Evolutionary conservation across 2,797 vertebrate genomes (phyloP).

Genomic region (Myripristis jacobus): DNA sequence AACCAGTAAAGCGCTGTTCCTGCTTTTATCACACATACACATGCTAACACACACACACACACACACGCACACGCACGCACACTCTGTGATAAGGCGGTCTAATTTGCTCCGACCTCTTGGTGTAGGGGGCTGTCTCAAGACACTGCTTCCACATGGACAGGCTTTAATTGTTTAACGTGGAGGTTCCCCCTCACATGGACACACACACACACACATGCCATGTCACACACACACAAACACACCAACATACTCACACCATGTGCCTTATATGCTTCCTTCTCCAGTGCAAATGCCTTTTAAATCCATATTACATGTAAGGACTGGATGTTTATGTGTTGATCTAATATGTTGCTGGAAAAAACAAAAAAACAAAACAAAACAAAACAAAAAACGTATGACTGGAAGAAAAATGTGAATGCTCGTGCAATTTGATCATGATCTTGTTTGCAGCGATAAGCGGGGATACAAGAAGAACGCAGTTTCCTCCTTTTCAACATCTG

Average conservation of each 20-base stretch:
- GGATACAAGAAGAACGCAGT: too few relatives aligned
- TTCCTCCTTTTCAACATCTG: background rate
- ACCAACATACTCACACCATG: background rate
- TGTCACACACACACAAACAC: too few relatives aligned
- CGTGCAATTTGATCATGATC: too few relatives aligned
- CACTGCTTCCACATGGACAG: conserved; percentile 28
- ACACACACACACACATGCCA: conserved; percentile 22
- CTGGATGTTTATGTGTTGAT: too few relatives aligned
- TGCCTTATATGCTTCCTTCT: background rate
- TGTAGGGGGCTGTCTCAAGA: conserved; percentile 13
- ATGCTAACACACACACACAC: conserved; percentile 7
- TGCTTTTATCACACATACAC: conserved; percentile 16
- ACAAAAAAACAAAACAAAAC: too few relatives aligned
- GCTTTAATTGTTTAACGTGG: conserved; percentile 50
- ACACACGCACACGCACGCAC: conserved; percentile 1
- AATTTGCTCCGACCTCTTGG: conserved; percentile 38
- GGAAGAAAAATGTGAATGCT: too few relatives aligned
- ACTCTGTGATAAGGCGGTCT: conserved; percentile 40
- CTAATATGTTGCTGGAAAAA: too few relatives aligned
- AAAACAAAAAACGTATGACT: too few relatives aligned
- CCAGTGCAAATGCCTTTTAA: background rate
- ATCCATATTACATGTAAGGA: background rate
- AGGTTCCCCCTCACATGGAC: conserved; percentile 4
- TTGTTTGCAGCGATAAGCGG: too few relatives aligned
- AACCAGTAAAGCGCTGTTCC: conserved; percentile 48